A percentile compares a stretch with the other conserved stretches of the same genome.
These are phyloP conservation scores for Trissolcus brochymenae DNA, from an alignment of 2,888 invertebrate species.

Conservation along the genomic window DNA sequence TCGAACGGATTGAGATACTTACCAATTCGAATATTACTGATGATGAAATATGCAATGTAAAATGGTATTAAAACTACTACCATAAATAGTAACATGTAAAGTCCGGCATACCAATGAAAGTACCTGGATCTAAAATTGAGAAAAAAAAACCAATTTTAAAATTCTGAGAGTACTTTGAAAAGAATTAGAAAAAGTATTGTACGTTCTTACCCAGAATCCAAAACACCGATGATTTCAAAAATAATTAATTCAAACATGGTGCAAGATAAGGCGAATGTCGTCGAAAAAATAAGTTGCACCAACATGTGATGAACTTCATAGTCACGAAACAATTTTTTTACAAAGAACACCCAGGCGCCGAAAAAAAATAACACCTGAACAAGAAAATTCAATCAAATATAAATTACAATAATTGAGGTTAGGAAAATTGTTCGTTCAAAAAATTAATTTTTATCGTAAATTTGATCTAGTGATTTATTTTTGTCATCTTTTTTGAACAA, in stretches of 20 bases:
- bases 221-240: constrained; percentile 96
- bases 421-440: not conserved
- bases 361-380: constrained; percentile 93
- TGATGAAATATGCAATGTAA: constrained; percentile 96
- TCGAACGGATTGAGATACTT: constrained; percentile 70
- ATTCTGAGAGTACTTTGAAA: not conserved
- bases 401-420: not conserved
- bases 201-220: constrained; percentile 87
- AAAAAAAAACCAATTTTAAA: not conserved
- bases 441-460: not conserved
- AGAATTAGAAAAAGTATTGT: constrained; percentile 7
- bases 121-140: constrained; percentile 88
- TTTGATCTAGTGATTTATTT: not conserved
- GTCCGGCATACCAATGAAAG: constrained; percentile 95
- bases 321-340: constrained; percentile 96
- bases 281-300: constrained; percentile 96
- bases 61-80: constrained; percentile 97
- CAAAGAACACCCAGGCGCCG: constrained; percentile 98
- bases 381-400: not conserved
- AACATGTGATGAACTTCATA: constrained; percentile 97
- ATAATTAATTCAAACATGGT: constrained; percentile 99
- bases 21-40: constrained; percentile 92
- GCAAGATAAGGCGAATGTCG: constrained; percentile 96
- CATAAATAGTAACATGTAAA: constrained; percentile 94
- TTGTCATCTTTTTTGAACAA: not conserved